Evolutionary conservation across 2,888 invertebrate genomes (phyloP).

Genomic region (Erebia ligea): DNA sequence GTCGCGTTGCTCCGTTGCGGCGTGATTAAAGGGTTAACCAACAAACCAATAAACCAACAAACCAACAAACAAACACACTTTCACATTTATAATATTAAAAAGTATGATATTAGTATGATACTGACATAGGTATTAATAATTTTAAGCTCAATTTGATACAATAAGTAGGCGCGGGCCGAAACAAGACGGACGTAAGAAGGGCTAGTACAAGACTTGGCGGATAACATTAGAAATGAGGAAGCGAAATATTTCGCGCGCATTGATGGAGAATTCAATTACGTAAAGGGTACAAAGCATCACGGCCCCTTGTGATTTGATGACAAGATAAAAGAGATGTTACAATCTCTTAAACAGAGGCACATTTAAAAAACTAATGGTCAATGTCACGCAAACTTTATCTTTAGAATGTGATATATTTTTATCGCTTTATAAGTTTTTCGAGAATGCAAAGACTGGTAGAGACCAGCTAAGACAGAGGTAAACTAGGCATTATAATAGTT

Average conservation of each 20-base stretch:
- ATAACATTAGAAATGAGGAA: conserved; percentile 21
- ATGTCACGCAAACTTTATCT: not conserved
- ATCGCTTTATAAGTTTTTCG: no score
- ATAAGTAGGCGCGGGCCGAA: not conserved
- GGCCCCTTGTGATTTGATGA: conserved; percentile 7
- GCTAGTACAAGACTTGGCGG: not conserved
- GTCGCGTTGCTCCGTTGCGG: no score
- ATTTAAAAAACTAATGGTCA: not conserved
- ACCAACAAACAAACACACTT: no score
- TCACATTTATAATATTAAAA: no score
- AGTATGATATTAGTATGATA: no score
- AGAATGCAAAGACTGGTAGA: no score
- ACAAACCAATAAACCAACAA: no score
- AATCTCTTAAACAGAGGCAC: conserved; percentile 5
- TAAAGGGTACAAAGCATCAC: conserved; percentile 8
- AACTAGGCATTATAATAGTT: no score
- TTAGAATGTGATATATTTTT: not conserved
- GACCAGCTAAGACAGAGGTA: no score
- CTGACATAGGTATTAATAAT: not conserved
- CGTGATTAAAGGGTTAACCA: no score
- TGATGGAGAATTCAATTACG: conserved; percentile 11
- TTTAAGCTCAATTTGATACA: not conserved
- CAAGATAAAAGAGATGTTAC: not conserved
- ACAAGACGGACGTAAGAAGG: not conserved
- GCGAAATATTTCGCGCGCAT: conserved; percentile 16